Base-by-base conservation (phyloP, 2,888 invertebrate genomes). In the Parapristionchus giblindavisi region DNA sequence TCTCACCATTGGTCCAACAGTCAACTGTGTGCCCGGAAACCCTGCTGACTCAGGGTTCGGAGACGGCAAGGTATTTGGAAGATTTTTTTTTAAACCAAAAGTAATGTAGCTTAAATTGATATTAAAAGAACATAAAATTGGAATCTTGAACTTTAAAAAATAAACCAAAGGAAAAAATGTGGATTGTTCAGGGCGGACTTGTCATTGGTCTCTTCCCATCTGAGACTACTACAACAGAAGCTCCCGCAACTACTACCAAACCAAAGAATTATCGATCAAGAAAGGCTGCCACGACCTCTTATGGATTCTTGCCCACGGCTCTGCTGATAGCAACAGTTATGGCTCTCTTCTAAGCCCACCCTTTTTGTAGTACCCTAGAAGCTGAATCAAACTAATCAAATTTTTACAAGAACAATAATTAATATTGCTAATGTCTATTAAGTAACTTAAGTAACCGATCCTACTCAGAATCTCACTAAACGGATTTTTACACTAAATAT, bases 21-120 rank as follows among this genome's bases (percentile, higher is more conserved):
- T 84, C 77, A 85, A 83, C 75, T 87, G 87, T 76, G 85, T 87
- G 38, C 85, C 86, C 29, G 81, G 83, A n/a, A 83, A 87, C 58
- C 87, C 87, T 38, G 81, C 78, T 40, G 77, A 78, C 17, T 77
- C 78, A 70, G 83, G 83, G 58, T 83, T 83, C 54, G 75, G 65
- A 17, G 56, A 54, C 38, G 83, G 81, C 52, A 78, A 81, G 61
- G 80, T 81, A 77, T 76, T n/a, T 78, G 76, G 78, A 17, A 56
- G 27, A n/a, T 56, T 8, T n/a, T 56, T 21, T 21, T 14, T 48
- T n/a, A n/a, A n/a, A n/a, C n/a, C n/a, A n/a, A n/a, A n/a, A 3
- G 34, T 51, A 48, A 11, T 40, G 21, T 63, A 14, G 29, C 4
- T 43, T 29, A 29, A 2, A 27, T 54, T 43, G 29, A 24, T n/a